Percentiles rank a stretch among this genome's conserved stretches.
phyloP scores from a whole-genome alignment of 2,888 invertebrate species.

The Platycheirus albimanus region DNA sequence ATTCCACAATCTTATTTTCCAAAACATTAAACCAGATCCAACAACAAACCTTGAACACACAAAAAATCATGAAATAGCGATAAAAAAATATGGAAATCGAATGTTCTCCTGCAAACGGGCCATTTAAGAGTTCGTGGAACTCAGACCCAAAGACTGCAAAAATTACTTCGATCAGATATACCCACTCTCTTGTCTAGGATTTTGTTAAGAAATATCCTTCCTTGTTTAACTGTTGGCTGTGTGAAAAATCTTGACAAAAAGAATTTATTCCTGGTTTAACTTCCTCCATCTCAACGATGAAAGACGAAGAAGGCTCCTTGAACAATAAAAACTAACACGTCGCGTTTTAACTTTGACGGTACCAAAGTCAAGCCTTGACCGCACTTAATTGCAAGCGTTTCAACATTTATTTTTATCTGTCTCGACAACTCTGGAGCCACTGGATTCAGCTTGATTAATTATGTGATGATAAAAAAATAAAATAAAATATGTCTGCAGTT shows the following conservation, averaged over 20 bases:
- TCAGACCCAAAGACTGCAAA: slow-evolving; percentile 1
- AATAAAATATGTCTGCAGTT: slow-evolving; percentile 24
- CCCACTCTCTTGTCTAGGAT: too few relatives aligned
- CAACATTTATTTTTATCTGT: slow-evolving; percentile 6
- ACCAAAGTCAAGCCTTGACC: too few relatives aligned
- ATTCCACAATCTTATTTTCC: slow-evolving; percentile 13
- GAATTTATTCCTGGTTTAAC: too few relatives aligned
- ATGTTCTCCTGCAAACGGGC: slow-evolving; percentile 2
- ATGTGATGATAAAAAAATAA: background rate
- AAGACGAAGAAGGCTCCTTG: too few relatives aligned
- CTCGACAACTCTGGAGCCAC: background rate
- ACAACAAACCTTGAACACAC: background rate
- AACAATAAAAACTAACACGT: too few relatives aligned
- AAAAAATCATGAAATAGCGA: background rate
- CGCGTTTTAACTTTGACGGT: too few relatives aligned
- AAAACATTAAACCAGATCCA: slow-evolving; percentile 15
- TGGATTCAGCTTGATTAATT: background rate
- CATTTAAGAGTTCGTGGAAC: slow-evolving; percentile 17
- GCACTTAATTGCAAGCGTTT: too few relatives aligned
- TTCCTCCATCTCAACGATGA: too few relatives aligned
- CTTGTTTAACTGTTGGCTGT: too few relatives aligned
- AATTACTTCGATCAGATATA: too few relatives aligned
- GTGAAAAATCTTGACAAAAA: too few relatives aligned
- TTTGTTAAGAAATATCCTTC: background rate
- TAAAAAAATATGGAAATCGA: slow-evolving; percentile 11